phyloP scores from a whole-genome alignment of 1,140 invertebrate genomes.

The Melanaphis sacchari region DNA sequence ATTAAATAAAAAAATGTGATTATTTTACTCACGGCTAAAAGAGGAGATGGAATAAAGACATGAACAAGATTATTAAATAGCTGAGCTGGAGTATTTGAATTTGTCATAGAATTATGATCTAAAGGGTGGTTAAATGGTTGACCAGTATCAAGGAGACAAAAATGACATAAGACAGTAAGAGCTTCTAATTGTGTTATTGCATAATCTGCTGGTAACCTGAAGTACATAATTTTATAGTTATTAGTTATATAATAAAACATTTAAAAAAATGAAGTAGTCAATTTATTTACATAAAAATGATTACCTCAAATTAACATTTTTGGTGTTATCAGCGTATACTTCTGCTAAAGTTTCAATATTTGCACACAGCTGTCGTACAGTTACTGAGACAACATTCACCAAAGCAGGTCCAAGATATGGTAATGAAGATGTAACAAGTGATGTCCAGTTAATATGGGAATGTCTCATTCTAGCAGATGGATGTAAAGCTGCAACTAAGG shows the following conservation, averaged over 20 bases:
- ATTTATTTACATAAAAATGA: not conserved
- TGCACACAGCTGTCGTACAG: conserved; percentile 82
- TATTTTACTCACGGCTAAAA: conserved; percentile 64
- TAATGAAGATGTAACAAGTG: conserved; percentile 78
- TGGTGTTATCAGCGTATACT: conserved; percentile 63
- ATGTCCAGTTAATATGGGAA: conserved; percentile 81
- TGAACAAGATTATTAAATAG: conserved; percentile 84
- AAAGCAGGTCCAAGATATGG: conserved; percentile 78
- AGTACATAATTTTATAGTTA: conserved; percentile 25
- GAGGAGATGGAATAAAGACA: conserved; percentile 72
- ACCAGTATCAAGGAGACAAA: conserved; percentile 80
- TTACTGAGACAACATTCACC: conserved; percentile 77
- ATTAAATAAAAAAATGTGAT: conserved; percentile 60
- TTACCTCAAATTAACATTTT: conserved; percentile 54
- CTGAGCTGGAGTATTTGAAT: conserved; percentile 67
- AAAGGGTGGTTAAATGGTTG: conserved; percentile 70
- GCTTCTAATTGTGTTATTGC: conserved; percentile 81
- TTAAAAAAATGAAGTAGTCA: not conserved
- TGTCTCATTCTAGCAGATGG: conserved; percentile 67
- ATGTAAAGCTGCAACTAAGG: conserved; percentile 79
- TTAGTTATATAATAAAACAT: not conserved
- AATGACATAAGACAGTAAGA: conserved; percentile 83
- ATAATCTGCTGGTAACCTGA: conserved; percentile 76
- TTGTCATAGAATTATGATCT: conserved; percentile 63
- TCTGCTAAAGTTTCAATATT: conserved; percentile 77